Evolutionary conservation across 2,888 invertebrate species (phyloP), one percentile per base, ranked within the genome.

Genomic region (Leptinotarsa tumamoca): DNA sequence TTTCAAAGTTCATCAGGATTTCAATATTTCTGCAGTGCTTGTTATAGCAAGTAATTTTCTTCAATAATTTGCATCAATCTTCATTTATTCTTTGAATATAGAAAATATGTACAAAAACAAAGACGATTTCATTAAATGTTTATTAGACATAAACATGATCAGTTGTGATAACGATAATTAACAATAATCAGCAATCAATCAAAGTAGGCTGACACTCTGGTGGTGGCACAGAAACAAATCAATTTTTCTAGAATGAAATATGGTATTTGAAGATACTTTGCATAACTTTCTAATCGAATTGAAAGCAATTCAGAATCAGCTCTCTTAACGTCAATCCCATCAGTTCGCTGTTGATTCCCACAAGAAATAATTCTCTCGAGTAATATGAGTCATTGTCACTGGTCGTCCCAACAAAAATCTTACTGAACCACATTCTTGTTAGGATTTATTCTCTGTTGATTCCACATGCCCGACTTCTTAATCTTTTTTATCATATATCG

Each of bases 391-490:
- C 58, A 58, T 58, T 58, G 58, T 58, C 58, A 21, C 23, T 58
- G 58, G 58, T 58, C 58, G 14, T n/a, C 21, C 15, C 58, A 14
- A 51, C 14, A 18, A n/a, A 18, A 58, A 58, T 58, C 58, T 58
- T 21, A 58, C 58, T 58, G 14, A 58, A 58, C 58, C 58, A 58
- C 58, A 58, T 58, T 58, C 58, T 58, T 58, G 58, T 23, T n/a
- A 23, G 23, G 58, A 58, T 33, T 58, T 15, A 58, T 21, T 58
- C 21, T 18, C 4, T 4, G 58, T 23, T 58, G 58, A 58, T 58
- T 58, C 21, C 23, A 21, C 21, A 21, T 58, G 4, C 23, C 18
- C 23, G 23, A 58, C 58, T 33, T 33, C 56, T 58, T 23, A 23
- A 58, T 58, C 14, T 58, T 56, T 58, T 58, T 58, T 13, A 3